Evolutionary conservation across 1,140 invertebrate species (phyloP).

Genomic region (Fopius arisanus): DNA sequence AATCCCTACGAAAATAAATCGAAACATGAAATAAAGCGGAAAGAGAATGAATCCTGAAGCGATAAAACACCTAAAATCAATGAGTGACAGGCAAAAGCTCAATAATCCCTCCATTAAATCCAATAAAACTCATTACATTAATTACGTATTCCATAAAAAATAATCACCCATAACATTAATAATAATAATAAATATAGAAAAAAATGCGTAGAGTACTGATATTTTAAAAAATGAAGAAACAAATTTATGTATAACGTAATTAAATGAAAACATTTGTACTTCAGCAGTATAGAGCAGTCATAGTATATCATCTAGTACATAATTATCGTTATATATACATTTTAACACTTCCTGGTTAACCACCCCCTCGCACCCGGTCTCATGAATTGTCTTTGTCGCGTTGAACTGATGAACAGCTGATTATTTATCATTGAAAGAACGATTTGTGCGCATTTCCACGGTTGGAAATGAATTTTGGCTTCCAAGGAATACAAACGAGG

Average conservation of each 20-base stretch:
- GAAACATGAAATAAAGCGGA: too few relatives aligned
- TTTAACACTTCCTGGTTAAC: constrained; percentile 49
- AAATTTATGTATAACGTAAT: constrained; percentile 55
- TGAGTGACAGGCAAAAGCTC: neutral
- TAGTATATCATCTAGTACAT: constrained; percentile 47
- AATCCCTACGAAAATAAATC: too few relatives aligned
- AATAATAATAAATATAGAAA: constrained; percentile 16
- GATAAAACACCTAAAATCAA: neutral
- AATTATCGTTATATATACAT: constrained; percentile 47
- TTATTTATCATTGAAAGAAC: neutral
- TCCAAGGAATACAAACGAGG: neutral
- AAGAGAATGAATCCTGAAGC: too few relatives aligned
- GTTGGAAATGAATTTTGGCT: neutral
- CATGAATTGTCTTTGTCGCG: constrained; percentile 12
- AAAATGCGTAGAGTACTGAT: neutral
- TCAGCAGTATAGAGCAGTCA: constrained; percentile 66
- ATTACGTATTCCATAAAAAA: neutral
- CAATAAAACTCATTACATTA: neutral
- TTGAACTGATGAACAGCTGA: neutral
- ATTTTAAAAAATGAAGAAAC: constrained; percentile 20
- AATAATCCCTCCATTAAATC: neutral
- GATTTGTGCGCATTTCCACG: neutral
- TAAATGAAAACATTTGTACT: constrained; percentile 66
- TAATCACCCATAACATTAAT: neutral
- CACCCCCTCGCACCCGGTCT: neutral